Percentiles rank a stretch among this genome's conserved stretches.
phyloP scores from a whole-genome alignment of 1,140 invertebrate species.

The Pararge aegeria region DNA sequence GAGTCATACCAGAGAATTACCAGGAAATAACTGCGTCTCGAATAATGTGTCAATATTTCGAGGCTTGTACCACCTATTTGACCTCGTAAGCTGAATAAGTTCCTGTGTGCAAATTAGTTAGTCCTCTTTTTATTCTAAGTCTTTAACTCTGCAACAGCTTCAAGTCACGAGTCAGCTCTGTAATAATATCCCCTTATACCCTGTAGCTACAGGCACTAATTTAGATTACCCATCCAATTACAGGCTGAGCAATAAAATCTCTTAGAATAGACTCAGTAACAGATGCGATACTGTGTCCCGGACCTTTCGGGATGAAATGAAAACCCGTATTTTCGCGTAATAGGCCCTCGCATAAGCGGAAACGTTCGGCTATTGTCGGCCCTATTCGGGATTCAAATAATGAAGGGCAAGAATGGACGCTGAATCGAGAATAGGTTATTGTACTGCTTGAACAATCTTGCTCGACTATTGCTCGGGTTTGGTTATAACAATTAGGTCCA shows the following conservation, averaged over 20 bases:
- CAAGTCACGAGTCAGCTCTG: too few relatives aligned
- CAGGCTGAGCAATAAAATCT: conserved; percentile 25
- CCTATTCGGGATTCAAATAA: conserved; percentile 28
- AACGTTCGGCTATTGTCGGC: conserved; percentile 26
- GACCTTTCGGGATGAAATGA: conserved; percentile 28
- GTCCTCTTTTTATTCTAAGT: too few relatives aligned
- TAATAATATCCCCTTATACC: neutral
- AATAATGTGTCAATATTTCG: too few relatives aligned
- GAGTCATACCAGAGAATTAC: too few relatives aligned
- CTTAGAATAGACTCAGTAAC: conserved; percentile 22
- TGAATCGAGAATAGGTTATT: conserved; percentile 26
- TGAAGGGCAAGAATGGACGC: conserved; percentile 26
- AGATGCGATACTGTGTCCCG: conserved; percentile 25
- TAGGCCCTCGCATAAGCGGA: conserved; percentile 22
- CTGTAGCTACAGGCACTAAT: neutral
- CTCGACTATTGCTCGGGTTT: conserved; percentile 13
- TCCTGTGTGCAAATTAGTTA: too few relatives aligned
- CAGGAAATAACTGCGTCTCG: too few relatives aligned
- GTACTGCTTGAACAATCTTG: conserved; percentile 25
- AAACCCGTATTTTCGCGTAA: conserved; percentile 30
- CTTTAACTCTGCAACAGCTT: too few relatives aligned
- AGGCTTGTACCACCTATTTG: too few relatives aligned
- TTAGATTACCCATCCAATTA: conserved; percentile 26
- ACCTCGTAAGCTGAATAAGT: too few relatives aligned
- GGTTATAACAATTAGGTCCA: neutral